These are phyloP conservation scores for Argyresthia albistria DNA, from an alignment of 2,888 invertebrate genomes.

Conservation along the genomic window DNA sequence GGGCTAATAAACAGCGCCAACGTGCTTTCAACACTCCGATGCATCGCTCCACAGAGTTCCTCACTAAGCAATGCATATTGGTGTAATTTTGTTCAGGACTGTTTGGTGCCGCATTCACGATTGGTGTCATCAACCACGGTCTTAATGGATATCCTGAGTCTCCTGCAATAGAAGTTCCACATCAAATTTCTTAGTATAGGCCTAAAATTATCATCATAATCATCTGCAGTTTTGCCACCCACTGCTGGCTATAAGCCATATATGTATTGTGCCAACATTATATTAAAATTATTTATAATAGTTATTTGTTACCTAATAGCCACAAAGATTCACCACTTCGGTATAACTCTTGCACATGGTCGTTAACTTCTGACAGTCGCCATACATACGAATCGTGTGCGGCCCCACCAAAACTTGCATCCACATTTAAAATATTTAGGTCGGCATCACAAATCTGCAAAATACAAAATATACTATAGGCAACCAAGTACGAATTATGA, in stretches of 20 bases:
- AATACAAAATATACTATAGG: neutral
- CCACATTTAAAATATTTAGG: neutral
- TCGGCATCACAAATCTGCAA: neutral
- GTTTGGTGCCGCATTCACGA: neutral
- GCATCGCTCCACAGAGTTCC: constrained; percentile 4
- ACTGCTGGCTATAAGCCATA: too few species aligned
- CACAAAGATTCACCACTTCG: too few species aligned
- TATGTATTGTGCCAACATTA: too few species aligned
- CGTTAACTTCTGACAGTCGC: neutral
- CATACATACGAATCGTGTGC: neutral
- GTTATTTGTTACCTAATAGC: too few species aligned
- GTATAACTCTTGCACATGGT: too few species aligned
- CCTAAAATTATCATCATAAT: too few species aligned
- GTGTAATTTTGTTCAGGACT: constrained; percentile 4
- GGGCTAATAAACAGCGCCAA: constrained; percentile 1
- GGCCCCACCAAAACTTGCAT: neutral
- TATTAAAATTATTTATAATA: too few species aligned
- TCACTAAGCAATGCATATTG: neutral
- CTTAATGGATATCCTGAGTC: constrained; percentile 4
- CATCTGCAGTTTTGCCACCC: too few species aligned
- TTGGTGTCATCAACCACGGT: constrained; percentile 3
- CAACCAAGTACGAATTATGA: neutral
- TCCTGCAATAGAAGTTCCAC: neutral
- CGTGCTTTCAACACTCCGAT: constrained; percentile 5
- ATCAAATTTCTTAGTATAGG: too few species aligned